These are phyloP conservation scores for Wiebesia pumilae DNA, from an alignment of 1,140 invertebrate genomes.

Conservation along the genomic window DNA sequence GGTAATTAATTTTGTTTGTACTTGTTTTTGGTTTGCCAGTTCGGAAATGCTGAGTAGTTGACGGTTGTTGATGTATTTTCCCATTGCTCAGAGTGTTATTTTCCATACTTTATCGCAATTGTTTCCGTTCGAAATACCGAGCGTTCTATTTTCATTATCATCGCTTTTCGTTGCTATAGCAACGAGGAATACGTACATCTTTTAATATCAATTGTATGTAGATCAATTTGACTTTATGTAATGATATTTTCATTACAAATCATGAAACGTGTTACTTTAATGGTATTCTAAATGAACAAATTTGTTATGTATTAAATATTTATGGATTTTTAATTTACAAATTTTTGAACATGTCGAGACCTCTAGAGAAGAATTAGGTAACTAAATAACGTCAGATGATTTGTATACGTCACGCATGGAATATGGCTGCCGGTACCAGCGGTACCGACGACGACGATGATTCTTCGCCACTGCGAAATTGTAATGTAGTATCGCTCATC, in stretches of 20 bases:
- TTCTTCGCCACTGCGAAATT: neutral
- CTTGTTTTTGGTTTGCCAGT: conserved; percentile 60
- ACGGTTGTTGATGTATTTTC: conserved; percentile 57
- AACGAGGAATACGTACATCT: neutral
- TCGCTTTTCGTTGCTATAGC: conserved; percentile 21
- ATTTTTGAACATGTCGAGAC: neutral
- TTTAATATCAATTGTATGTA: neutral
- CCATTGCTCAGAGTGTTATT: conserved; percentile 63
- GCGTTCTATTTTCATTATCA: conserved; percentile 5
- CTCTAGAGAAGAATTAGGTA: neutral
- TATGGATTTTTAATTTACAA: neutral
- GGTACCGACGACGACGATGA: neutral
- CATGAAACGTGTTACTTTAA: neutral
- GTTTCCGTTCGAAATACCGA: neutral
- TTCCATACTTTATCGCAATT: conserved; percentile 11
- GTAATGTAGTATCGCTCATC: neutral
- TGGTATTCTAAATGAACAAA: neutral
- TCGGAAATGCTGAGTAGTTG: conserved; percentile 54
- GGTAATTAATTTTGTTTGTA: conserved; percentile 30
- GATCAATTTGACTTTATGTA: neutral
- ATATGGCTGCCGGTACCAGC: conserved; percentile 16
- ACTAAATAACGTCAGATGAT: conserved; percentile 27
- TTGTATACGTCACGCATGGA: conserved; percentile 7
- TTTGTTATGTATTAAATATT: neutral
- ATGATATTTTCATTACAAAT: neutral